These are phyloP conservation scores for Lycorma delicatula DNA, from an alignment of 1,140 invertebrate genomes.

Conservation along the genomic window DNA sequence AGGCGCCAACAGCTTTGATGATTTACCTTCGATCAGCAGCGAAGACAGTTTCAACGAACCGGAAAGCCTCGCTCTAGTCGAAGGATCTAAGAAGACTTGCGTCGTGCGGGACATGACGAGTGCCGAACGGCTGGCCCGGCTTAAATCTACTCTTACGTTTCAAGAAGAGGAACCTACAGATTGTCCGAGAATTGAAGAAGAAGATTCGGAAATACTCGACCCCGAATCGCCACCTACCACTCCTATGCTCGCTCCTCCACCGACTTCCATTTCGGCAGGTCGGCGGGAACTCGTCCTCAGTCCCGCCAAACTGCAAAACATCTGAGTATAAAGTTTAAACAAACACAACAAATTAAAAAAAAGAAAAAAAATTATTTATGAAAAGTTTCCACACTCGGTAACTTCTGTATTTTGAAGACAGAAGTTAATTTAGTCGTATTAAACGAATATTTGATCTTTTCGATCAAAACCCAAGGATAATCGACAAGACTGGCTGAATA, in stretches of 20 bases:
- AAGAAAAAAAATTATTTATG: no score
- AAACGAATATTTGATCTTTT: no score
- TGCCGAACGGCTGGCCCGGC: slow-evolving; percentile 19
- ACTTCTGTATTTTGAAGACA: no score
- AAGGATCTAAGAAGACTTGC: background rate
- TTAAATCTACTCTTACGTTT: slow-evolving; percentile 30
- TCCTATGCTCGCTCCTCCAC: slow-evolving; percentile 10
- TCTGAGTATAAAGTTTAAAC: no score
- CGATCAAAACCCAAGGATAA: no score
- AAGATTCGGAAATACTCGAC: slow-evolving; percentile 14
- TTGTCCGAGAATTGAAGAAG: slow-evolving; percentile 19
- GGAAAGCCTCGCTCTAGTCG: slow-evolving; percentile 15
- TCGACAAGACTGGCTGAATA: no score
- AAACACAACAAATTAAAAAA: no score
- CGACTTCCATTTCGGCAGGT: background rate
- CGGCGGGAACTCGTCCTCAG: slow-evolving; percentile 22
- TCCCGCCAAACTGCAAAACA: slow-evolving; percentile 22
- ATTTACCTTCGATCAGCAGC: slow-evolving; percentile 22
- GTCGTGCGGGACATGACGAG: background rate
- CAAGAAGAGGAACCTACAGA: slow-evolving; percentile 16
- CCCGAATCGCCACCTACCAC: slow-evolving; percentile 9
- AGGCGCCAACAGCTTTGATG: slow-evolving; percentile 22
- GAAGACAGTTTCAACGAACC: slow-evolving; percentile 23
- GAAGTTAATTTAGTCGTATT: no score
- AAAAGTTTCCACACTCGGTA: no score